Base-by-base conservation (phyloP, 2,797 vertebrate species). In the Staurois parvus region DNA sequence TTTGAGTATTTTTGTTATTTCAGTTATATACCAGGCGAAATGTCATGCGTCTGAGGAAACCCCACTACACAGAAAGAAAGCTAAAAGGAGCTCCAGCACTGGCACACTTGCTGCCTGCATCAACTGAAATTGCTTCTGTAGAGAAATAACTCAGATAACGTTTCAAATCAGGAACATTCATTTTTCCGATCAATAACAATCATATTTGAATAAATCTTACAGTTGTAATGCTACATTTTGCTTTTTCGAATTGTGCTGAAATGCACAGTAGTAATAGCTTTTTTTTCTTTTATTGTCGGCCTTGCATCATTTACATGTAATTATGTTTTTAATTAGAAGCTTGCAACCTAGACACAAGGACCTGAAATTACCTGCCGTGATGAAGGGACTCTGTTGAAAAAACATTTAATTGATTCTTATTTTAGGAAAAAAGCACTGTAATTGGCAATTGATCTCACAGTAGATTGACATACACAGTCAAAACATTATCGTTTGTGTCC, bases 251-350 rank as follows among this genome's bases (percentile, higher is more conserved):
- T 37, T 24, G 21, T 73, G 52, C 30, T 48, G 29, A 30, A 64
- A 78, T 79, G 77, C 74, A 73, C 74, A 83, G 72, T 66, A 73
- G 74, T 72, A 86, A 82, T 85, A 76, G 40, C 30, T 42, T 28
- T 48, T 81, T n/a, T 81, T 86, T 86, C 79, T 82, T 45, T 64
- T 68, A 78, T 82, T 82, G 80, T 83, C 10, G 40, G 56, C 26
- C 52, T 69, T 86, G 79, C 79, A 86, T 86, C 85, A 86, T 86
- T 86, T 86, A 86, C 85, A 86, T 86, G 79, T 86, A 86, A 86
- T 86, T 86, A 86, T 81, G 80, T 83, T 83, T 86, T 86, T 86
- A 86, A 86, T 86, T 86, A 86, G 74, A 64, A 72, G 80, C 68
- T 83, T 72, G 74, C 42, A 78, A 78, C 85, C 80, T 68, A 86